phyloP scores from a whole-genome alignment of 2,797 vertebrate species.

The Microctenopoma lineatum region DNA sequence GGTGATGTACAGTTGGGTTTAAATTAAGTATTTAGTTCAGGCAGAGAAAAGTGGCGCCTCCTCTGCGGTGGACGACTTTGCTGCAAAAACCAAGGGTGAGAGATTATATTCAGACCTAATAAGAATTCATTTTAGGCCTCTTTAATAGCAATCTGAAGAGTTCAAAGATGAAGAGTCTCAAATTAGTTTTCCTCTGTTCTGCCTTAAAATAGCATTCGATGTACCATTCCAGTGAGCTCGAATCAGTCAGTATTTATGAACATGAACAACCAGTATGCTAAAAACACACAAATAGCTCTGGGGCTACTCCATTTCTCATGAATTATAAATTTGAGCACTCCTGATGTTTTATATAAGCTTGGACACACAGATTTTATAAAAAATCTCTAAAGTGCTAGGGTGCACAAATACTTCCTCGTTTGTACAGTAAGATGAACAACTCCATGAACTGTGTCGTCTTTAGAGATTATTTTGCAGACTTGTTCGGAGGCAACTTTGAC shows the following conservation, averaged over 20 bases:
- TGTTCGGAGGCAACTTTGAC: conserved; percentile 15
- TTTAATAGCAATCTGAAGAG: conserved; percentile 22
- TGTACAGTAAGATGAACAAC: not conserved
- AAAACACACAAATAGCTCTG: conserved; percentile 30
- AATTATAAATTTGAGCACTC: conserved; percentile 25
- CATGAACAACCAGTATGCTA: conserved; percentile 12
- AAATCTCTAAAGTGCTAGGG: not conserved
- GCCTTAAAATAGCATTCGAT: conserved; percentile 20
- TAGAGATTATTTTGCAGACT: not conserved
- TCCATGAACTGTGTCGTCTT: conserved; percentile 8
- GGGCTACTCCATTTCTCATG: conserved; percentile 11
- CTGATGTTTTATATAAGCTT: conserved; percentile 25
- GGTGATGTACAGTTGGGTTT: conserved; percentile 18
- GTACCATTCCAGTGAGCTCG: conserved; percentile 13
- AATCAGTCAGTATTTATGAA: conserved; percentile 36
- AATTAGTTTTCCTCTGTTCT: conserved; percentile 3
- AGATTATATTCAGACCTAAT: conserved; percentile 24
- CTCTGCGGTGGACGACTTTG: not conserved
- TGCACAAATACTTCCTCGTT: conserved; percentile 8
- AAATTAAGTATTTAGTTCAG: conserved; percentile 21
- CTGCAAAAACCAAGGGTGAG: not conserved
- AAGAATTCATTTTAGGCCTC: conserved; percentile 10
- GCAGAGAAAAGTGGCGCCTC: not conserved
- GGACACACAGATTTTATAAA: conserved; percentile 19
- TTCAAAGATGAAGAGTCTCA: not conserved